Percentiles rank a stretch among this genome's conserved stretches.
These are phyloP conservation scores for Notothenia rossii DNA, from an alignment of 2,113 vertebrate genomes.

Conservation along the genomic window DNA sequence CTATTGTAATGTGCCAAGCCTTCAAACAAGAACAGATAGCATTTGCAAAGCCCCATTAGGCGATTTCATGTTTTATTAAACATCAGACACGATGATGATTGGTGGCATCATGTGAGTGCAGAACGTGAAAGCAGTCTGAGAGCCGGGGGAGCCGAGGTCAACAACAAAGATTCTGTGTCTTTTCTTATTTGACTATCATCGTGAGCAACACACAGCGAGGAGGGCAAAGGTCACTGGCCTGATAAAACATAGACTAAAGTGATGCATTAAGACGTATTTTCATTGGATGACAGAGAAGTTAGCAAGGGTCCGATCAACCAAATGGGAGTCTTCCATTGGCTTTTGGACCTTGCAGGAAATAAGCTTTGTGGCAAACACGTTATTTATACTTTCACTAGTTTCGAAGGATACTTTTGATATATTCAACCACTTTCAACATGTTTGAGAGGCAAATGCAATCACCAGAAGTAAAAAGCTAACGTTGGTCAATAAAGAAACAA, in stretches of 20 bases:
- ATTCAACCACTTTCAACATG: too few relatives aligned
- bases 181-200: not conserved
- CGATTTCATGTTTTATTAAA: conserved; percentile 34
- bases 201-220: not conserved
- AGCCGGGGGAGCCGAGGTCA: not conserved
- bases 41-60: conserved; percentile 2
- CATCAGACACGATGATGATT: not conserved
- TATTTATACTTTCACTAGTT: too few relatives aligned
- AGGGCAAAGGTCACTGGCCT: not conserved
- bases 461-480: too few relatives aligned
- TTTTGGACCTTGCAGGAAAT: too few relatives aligned
- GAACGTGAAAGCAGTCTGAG: not conserved
- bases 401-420: too few relatives aligned
- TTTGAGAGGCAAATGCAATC: too few relatives aligned
- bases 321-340: too few relatives aligned
- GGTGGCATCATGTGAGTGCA: conserved; percentile 18
- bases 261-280: too few relatives aligned
- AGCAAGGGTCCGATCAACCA: too few relatives aligned
- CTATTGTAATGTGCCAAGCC: not conserved
- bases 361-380: too few relatives aligned
- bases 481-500: too few relatives aligned
- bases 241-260: not conserved
- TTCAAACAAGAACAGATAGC: conserved; percentile 7
- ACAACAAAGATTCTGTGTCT: not conserved
- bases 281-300: too few relatives aligned